Conservation (phyloP, 2,888 invertebrate genomes). For the Melieria omissa region DNA sequence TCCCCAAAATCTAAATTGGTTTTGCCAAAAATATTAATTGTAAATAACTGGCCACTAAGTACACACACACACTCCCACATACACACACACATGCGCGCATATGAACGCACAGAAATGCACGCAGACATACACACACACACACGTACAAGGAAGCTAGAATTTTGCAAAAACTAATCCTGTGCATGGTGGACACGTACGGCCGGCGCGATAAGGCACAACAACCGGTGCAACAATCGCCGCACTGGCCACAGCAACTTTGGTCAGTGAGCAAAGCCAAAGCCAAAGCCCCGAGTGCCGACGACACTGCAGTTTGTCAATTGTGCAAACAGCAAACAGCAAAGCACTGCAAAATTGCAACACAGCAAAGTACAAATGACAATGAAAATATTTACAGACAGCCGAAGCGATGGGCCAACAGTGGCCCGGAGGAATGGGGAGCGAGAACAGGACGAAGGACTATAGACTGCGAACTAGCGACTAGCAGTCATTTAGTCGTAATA, state of each 20-base stretch:
- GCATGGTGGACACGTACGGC: conserved; percentile 27
- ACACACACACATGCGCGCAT: conserved; percentile 20
- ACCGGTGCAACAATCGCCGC: not conserved
- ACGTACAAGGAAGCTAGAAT: conserved; percentile 16
- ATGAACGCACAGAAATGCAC: not conserved
- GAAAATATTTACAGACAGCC: no score
- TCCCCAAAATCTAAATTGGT: conserved; percentile 21
- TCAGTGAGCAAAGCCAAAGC: no score
- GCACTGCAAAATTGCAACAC: no score
- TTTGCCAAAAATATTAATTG: conserved; percentile 30
- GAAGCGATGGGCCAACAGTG: no score
- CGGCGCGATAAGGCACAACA: conserved; percentile 21
- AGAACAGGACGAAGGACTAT: no score
- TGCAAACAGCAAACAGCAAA: no score
- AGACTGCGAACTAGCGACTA: no score
- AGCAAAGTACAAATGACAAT: no score
- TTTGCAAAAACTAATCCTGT: conserved; percentile 27
- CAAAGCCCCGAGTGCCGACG: no score
- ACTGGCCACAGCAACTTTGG: not conserved
- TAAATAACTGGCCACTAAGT: conserved; percentile 22
- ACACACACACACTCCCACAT: conserved; percentile 20
- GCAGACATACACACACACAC: conserved; percentile 17
- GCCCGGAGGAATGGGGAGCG: no score
- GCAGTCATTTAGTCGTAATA: no score
- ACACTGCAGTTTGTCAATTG: no score